phyloP scores from a whole-genome alignment of 2,888 invertebrate genomes.

The Thymelicus sylvestris region DNA sequence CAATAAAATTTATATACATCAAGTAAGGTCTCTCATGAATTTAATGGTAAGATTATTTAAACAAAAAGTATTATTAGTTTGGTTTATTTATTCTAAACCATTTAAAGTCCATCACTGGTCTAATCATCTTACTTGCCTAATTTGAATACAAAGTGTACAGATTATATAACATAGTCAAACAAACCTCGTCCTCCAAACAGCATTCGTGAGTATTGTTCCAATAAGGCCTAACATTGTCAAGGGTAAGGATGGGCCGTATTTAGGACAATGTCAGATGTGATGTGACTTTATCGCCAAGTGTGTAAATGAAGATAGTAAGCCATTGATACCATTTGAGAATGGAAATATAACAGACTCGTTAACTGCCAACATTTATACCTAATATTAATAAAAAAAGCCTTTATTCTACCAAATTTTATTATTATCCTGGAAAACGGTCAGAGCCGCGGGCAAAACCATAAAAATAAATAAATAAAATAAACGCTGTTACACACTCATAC shows the following conservation, averaged over 20 bases:
- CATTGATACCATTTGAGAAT: constrained; percentile 1
- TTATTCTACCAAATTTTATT: no score
- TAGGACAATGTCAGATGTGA: constrained; percentile 65
- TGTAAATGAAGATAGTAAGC: not conserved
- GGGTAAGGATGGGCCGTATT: constrained; percentile 60
- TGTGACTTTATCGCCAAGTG: constrained; percentile 19
- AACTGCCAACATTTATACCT: no score
- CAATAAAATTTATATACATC: no score
- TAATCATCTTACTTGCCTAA: not conserved
- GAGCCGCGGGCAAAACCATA: no score
- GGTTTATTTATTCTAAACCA: no score
- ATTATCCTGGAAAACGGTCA: no score
- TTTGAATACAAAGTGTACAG: constrained; percentile 35
- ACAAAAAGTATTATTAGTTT: no score
- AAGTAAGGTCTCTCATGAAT: no score
- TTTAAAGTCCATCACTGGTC: not conserved
- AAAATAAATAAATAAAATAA: no score
- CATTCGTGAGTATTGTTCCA: constrained; percentile 47
- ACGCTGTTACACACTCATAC: no score
- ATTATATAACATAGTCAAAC: constrained; percentile 44
- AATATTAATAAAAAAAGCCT: no score
- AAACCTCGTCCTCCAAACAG: constrained; percentile 47
- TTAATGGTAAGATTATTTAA: no score
- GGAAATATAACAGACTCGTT: not conserved
- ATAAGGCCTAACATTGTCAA: constrained; percentile 58